Percentiles rank a stretch among this genome's conserved stretches.
phyloP scores from a whole-genome alignment of 2,113 vertebrate genomes.

The Saccopteryx leptura region DNA sequence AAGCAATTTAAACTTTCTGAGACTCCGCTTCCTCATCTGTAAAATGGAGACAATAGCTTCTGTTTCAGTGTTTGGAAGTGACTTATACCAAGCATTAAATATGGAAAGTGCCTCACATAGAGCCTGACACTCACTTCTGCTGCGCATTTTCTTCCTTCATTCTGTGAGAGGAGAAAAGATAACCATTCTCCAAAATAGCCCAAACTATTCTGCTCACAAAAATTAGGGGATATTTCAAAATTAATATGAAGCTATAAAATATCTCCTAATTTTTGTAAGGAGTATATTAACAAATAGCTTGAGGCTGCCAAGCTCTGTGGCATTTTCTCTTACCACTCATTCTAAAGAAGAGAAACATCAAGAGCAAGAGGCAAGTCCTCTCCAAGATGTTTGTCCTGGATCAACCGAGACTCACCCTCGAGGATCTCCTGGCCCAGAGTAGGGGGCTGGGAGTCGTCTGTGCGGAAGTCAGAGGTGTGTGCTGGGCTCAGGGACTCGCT shows the following conservation, averaged over 20 bases:
- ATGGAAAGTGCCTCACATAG: background rate
- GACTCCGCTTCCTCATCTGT: background rate
- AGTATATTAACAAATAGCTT: background rate
- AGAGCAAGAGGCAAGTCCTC: background rate
- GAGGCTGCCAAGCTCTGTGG: background rate
- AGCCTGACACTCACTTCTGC: background rate
- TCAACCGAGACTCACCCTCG: conserved; percentile 90
- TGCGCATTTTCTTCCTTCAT: background rate
- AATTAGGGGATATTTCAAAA: no score
- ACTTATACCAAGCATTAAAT: background rate
- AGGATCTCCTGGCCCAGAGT: conserved; percentile 97
- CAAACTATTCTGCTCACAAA: background rate
- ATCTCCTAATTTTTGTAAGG: no score
- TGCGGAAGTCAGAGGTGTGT: conserved; percentile 93
- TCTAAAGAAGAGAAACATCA: background rate
- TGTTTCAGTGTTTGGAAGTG: background rate
- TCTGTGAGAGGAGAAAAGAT: background rate
- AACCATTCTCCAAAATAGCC: background rate
- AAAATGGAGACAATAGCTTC: background rate
- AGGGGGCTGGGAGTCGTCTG: conserved; percentile 96
- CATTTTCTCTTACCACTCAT: background rate
- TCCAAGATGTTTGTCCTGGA: background rate
- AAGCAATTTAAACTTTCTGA: background rate
- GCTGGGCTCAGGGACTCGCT: conserved; percentile 95
- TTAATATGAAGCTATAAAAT: no score